phyloP scores from a whole-genome alignment of 2,888 invertebrate genomes.

The Augiades crinisus region DNA sequence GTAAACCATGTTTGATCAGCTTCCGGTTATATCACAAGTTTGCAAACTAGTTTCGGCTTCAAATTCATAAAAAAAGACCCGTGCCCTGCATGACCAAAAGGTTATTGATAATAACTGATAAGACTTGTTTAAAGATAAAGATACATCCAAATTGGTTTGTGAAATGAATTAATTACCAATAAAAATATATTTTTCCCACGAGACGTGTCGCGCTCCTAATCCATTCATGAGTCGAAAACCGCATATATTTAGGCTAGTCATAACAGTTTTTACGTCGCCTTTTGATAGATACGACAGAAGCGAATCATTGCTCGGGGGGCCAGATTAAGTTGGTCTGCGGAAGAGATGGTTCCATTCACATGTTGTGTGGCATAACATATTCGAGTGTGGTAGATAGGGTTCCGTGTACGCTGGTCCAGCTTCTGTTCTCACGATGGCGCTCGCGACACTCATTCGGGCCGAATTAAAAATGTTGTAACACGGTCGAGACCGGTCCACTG shows the following conservation, averaged over 20 bases:
- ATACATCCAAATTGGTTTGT: constrained; percentile 39
- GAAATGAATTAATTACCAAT: constrained; percentile 15
- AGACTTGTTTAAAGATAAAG: not conserved
- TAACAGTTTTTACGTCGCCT: constrained; percentile 67
- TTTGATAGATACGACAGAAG: constrained; percentile 53
- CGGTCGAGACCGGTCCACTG: constrained; percentile 56
- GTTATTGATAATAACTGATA: too few relatives aligned
- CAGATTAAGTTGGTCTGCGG: constrained; percentile 27
- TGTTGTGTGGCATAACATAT: constrained; percentile 10
- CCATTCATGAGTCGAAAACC: constrained; percentile 64
- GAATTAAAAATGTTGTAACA: constrained; percentile 64
- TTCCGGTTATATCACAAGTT: too few relatives aligned
- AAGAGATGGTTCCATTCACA: constrained; percentile 22
- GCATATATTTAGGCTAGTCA: constrained; percentile 58
- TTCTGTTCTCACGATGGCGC: constrained; percentile 76
- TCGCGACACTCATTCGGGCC: constrained; percentile 50
- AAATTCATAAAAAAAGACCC: too few relatives aligned
- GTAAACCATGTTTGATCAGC: too few relatives aligned
- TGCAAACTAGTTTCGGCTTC: too few relatives aligned
- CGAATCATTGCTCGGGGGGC: constrained; percentile 33
- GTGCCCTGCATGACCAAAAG: too few relatives aligned
- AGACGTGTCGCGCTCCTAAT: constrained; percentile 53
- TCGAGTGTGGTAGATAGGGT: constrained; percentile 26
- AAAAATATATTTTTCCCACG: constrained; percentile 57
- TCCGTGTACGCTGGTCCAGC: constrained; percentile 39